Base-by-base conservation (phyloP, 2,888 invertebrate genomes). In the Parnassius apollo region DNA sequence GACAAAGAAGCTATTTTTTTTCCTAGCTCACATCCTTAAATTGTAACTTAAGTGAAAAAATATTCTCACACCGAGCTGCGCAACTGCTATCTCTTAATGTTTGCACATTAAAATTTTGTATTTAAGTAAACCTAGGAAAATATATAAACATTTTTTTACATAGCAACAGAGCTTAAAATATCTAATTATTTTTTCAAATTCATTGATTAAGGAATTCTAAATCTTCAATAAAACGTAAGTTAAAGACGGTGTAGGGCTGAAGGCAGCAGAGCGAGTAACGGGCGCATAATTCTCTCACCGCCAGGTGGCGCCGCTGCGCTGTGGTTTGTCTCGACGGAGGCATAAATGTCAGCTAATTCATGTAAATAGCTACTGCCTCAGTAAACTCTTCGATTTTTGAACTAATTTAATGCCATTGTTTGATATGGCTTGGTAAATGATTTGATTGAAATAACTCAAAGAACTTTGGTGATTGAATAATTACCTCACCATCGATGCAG, bases 261-360 rank as follows among this genome's bases (percentile, higher is more conserved):
- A 80, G 79, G 85, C 87, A 81, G 73, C 72, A 76, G 81, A 87
- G 86, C 88, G 88, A 74, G 82, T 85, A 90, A 91, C 87, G 91
- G 86, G 85, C 85, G 85, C 79, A 86, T 89, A 90, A 90, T 82
- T 89, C 85, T 80, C 83, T 78, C 78, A 67, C 80, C 75, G 72
- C 84, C 88, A 87, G 89, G 88, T 88, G 88, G 82, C 83, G 80
- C 76, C 67, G 72, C 72, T 74, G 71, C 78, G 73, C 80, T 82
- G 85, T 75, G 88, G 86, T 82, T 81, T 86, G 86, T 88, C 89
- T 88, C 88, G 76, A 71, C 81, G 83, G 85, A 80, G 82, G 81
- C 85, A 88, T 90, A 85, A 91, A 88, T 85, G 89, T 87, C 89
- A 81, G 76, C 85, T 89, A 88, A 90, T 89, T 90, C 87, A 86